A percentile compares a stretch with the other conserved stretches of the same genome.
Conservation (phyloP, 2,797 vertebrate genomes). For the Scarus forsteni region DNA sequence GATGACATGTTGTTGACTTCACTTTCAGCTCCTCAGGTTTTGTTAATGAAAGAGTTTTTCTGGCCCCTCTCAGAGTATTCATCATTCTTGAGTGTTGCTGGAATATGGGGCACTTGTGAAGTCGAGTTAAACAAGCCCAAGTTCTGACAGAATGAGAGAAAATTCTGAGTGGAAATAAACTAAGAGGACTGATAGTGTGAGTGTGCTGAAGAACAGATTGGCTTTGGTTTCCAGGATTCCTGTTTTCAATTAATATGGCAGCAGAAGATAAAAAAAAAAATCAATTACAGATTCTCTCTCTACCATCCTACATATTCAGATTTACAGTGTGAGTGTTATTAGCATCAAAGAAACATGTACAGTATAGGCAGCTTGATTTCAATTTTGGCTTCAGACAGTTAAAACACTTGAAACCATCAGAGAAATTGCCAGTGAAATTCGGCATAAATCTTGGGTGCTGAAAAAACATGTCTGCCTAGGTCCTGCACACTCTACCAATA, state of each 20-base stretch:
- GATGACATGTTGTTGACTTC: conserved; percentile 67
- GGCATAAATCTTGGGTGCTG: too few species aligned
- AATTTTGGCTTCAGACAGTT: background rate
- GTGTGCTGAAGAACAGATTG: conserved; percentile 47
- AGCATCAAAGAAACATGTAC: conserved; percentile 10
- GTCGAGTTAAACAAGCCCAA: conserved; percentile 59
- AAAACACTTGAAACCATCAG: too few species aligned
- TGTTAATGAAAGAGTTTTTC: conserved; percentile 56
- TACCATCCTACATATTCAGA: conserved; percentile 3
- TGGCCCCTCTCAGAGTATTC: conserved; percentile 57
- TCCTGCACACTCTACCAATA: too few species aligned
- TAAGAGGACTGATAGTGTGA: conserved; percentile 63
- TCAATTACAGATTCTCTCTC: background rate
- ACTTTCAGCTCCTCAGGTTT: conserved; percentile 60
- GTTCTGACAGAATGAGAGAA: conserved; percentile 64
- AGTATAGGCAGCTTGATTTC: conserved; percentile 7
- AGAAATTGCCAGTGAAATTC: too few species aligned
- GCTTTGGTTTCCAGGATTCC: conserved; percentile 53
- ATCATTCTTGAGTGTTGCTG: conserved; percentile 72
- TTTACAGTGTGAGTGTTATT: conserved; percentile 3
- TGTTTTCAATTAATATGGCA: conserved; percentile 45
- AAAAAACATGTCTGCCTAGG: too few species aligned
- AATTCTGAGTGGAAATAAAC: conserved; percentile 69
- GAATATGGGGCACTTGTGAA: conserved; percentile 57
- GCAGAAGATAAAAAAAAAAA: conserved; percentile 11